These are phyloP conservation scores for Philopedon plagiatum DNA, from an alignment of 2,888 invertebrate species.

Conservation along the genomic window DNA sequence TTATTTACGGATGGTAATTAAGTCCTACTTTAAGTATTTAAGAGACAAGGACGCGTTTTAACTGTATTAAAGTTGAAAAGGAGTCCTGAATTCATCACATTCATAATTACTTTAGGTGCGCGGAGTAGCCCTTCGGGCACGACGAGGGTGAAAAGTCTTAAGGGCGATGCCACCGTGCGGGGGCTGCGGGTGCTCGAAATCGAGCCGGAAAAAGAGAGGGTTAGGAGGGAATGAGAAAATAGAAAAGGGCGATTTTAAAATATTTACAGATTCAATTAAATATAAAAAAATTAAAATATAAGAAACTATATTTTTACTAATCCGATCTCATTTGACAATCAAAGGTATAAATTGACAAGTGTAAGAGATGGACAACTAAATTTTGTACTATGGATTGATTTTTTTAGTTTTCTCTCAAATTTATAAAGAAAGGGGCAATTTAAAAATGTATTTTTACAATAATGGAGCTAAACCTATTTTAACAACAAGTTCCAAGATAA, in stretches of 20 bases:
- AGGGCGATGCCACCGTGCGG: slow-evolving; percentile 52
- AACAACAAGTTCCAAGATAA: too few species aligned
- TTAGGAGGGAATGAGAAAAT: slow-evolving; percentile 27
- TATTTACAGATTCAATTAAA: neutral
- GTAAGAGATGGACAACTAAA: too few species aligned
- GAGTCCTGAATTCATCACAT: slow-evolving; percentile 66
- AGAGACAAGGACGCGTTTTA: slow-evolving; percentile 56
- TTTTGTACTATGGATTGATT: too few species aligned
- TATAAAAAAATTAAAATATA: too few species aligned
- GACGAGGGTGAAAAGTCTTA: slow-evolving; percentile 55
- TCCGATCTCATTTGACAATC: too few species aligned
- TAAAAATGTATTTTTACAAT: too few species aligned
- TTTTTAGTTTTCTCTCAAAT: too few species aligned
- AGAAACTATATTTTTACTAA: too few species aligned
- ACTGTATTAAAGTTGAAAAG: slow-evolving; percentile 64
- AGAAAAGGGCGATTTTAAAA: slow-evolving; percentile 22
- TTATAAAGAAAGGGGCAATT: too few species aligned
- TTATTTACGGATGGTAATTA: slow-evolving; percentile 49
- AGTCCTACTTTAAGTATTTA: slow-evolving; percentile 53
- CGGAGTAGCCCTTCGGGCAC: slow-evolving; percentile 62
- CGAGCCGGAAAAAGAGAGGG: slow-evolving; percentile 35
- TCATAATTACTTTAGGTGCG: slow-evolving; percentile 67
- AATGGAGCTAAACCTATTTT: too few species aligned
- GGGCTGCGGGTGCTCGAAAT: slow-evolving; percentile 20
- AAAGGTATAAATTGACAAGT: too few species aligned